Conservation (phyloP, 2,797 vertebrate genomes). For the Hylomyscus alleni region DNA sequence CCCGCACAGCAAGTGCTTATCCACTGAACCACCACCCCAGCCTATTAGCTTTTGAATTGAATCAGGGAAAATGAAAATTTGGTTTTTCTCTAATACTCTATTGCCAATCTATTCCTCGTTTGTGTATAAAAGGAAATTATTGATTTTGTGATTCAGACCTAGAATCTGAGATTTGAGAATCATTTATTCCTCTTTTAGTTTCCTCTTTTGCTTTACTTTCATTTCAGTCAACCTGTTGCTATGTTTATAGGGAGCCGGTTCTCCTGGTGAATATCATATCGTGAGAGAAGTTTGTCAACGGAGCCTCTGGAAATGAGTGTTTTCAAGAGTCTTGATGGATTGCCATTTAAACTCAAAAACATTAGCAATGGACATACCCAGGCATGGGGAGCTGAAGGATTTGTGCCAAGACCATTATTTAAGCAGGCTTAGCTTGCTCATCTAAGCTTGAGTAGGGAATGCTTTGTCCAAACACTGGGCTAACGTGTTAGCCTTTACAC, state of each 20-base stretch:
- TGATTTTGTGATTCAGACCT: not conserved
- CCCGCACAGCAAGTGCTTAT: not conserved
- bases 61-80: not conserved
- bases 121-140: not conserved
- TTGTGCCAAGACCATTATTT: not conserved
- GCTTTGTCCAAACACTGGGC: not conserved
- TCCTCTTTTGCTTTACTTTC: not conserved
- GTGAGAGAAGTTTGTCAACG: not conserved
- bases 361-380: not conserved
- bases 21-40: not conserved
- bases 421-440: not conserved
- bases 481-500: not conserved
- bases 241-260: not conserved
- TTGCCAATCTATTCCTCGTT: conserved; percentile 1
- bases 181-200: conserved; percentile 12
- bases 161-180: not conserved
- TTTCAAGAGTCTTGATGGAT: not conserved
- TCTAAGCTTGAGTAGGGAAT: not conserved
- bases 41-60: not conserved
- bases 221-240: conserved; percentile 11
- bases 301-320: not conserved
- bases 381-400: not conserved
- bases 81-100: not conserved
- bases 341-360: not conserved
- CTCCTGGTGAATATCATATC: not conserved